These are phyloP conservation scores for Caenorhabditis sp. DNA, from an alignment of 2,888 invertebrate genomes.

Conservation along the genomic window DNA sequence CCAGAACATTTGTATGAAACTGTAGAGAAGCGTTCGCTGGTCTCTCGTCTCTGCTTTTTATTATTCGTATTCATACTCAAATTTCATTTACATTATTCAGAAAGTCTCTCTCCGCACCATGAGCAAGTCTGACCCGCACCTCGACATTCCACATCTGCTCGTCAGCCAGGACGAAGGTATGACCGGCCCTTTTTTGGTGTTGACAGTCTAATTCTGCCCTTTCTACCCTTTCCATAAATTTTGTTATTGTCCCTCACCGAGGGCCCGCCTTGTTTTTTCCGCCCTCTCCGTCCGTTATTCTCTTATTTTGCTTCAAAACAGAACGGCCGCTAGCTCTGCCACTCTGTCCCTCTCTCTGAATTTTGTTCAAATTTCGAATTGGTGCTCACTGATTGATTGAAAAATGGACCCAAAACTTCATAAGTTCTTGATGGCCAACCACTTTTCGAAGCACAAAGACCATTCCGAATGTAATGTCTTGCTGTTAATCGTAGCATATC, in stretches of 20 bases:
- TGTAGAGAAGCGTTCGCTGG: not conserved
- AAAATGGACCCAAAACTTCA: slow-evolving; percentile 61
- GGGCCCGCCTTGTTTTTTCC: slow-evolving; percentile 42
- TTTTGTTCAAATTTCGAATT: slow-evolving; percentile 13
- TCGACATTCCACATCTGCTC: slow-evolving; percentile 70
- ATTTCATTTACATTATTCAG: too few relatives aligned
- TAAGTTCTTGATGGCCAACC: slow-evolving; percentile 56
- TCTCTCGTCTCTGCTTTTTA: slow-evolving; percentile 9
- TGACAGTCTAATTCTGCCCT: not conserved
- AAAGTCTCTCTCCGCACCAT: slow-evolving; percentile 66
- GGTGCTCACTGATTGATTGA: not conserved
- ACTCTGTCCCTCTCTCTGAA: not conserved
- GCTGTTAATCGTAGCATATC: not conserved
- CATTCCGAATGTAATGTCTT: slow-evolving; percentile 46
- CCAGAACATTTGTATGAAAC: not conserved
- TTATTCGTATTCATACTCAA: too few relatives aligned
- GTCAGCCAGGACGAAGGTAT: slow-evolving; percentile 71
- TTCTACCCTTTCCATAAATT: slow-evolving; percentile 35
- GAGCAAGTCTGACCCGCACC: slow-evolving; percentile 70
- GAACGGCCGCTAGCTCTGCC: slow-evolving; percentile 20
- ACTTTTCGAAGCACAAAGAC: slow-evolving; percentile 44
- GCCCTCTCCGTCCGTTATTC: slow-evolving; percentile 31
- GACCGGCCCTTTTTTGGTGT: slow-evolving; percentile 10
- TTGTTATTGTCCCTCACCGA: slow-evolving; percentile 33
- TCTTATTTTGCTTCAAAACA: slow-evolving; percentile 49